Conservation (phyloP, 2,797 vertebrate species). For the Heterohyrax brucei region DNA sequence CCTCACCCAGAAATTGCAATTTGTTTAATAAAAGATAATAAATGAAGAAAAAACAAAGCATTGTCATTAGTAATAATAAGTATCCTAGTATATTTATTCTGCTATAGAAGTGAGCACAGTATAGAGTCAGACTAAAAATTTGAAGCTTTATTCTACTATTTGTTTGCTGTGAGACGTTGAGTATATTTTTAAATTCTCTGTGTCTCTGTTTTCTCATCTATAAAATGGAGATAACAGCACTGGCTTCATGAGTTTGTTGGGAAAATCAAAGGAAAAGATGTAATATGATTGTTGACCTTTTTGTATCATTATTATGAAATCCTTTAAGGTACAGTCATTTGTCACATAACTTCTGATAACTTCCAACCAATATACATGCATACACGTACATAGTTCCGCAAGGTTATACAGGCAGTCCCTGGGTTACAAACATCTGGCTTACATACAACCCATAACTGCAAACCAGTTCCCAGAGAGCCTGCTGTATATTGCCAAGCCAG, state of each 20-base stretch:
- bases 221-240: background rate
- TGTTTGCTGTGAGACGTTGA: background rate
- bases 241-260: background rate
- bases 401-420: no score
- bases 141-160: background rate
- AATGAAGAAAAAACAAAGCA: background rate
- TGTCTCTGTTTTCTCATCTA: background rate
- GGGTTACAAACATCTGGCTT: no score
- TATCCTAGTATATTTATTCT: background rate
- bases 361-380: no score
- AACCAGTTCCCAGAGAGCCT: no score
- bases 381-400: no score
- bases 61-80: background rate
- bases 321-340: background rate
- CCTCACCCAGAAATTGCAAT: background rate
- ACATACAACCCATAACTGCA: no score
- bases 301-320: conserved; percentile 14
- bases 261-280: background rate
- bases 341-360: no score
- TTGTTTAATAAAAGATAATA: background rate
- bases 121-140: background rate
- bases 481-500: no score
- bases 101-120: background rate
- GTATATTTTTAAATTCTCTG: background rate
- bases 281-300: background rate